phyloP scores from a whole-genome alignment of 2,888 invertebrate genomes.

The Pardosa pseudoannulata region DNA sequence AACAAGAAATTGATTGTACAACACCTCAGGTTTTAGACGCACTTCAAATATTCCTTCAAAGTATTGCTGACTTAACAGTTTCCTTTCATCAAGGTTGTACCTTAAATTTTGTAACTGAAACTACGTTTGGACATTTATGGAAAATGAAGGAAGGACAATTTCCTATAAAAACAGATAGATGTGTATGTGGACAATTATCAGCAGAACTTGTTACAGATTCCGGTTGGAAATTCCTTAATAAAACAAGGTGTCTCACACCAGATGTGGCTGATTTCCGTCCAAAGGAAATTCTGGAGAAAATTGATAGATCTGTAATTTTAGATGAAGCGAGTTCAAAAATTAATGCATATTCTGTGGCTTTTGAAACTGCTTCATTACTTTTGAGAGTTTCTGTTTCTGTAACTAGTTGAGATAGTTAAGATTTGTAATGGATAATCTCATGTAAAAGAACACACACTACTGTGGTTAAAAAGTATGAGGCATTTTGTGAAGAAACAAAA shows the following conservation, averaged over 20 bases:
- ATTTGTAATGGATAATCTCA: too few species aligned
- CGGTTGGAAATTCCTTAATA: slow-evolving; percentile 15
- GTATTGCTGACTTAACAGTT: slow-evolving; percentile 10
- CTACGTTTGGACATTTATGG: slow-evolving; percentile 33
- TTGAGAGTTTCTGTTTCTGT: slow-evolving; percentile 26
- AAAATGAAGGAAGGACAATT: slow-evolving; percentile 13
- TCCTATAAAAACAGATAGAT: slow-evolving; percentile 10
- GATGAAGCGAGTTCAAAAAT: slow-evolving; percentile 44
- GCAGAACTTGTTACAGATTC: background rate
- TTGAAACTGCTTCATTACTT: slow-evolving; percentile 34
- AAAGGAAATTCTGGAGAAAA: background rate
- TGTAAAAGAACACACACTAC: too few species aligned
- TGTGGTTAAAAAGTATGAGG: too few species aligned
- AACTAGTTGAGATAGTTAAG: too few species aligned
- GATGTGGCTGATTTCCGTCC: background rate
- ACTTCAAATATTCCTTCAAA: background rate
- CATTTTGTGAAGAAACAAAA: too few species aligned
- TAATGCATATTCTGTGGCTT: slow-evolving; percentile 26
- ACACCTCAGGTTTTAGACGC: background rate
- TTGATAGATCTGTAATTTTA: background rate
- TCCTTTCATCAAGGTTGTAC: slow-evolving; percentile 25
- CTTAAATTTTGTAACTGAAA: slow-evolving; percentile 39
- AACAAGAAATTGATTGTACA: slow-evolving; percentile 19
- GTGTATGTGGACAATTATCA: slow-evolving; percentile 26
- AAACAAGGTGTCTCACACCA: background rate